Base-by-base conservation (phyloP, 2,888 invertebrate genomes). In the Therioaphis trifolii region DNA sequence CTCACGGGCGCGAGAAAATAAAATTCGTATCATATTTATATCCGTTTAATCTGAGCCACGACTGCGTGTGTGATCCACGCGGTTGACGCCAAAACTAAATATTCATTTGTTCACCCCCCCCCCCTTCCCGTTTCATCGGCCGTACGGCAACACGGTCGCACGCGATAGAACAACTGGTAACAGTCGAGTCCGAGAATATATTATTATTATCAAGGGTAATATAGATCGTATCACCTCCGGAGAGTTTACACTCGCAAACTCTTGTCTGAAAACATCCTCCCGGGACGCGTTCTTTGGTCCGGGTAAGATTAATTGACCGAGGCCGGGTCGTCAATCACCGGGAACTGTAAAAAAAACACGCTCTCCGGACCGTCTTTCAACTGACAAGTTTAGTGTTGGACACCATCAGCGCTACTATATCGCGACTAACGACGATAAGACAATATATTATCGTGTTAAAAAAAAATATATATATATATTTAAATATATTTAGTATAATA, bases 241-340 rank as follows among this genome's bases (percentile, higher is more conserved):
- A 35, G 35, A 35, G 35, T 35, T 35, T 27, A 71, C 1, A 18
- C 18, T 24, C 1, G 14, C 12, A 76, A 46, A 76, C 76, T 63
- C 27, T 18, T 46, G 61, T 76, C 43, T 18, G 21, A 61, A 76
- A 35, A 61, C 46, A 63, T 46, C 27, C 76, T 46, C 35, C 18
- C 12, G 15, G 66, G 49, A 49, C 35, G 11, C 27, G n/a, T n/a
- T 15, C 29, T 66, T 2, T n/a, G 4, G 49, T 21, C 77, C 35
- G 14, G n/a, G 52, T 29, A 76, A 76, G 76, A 76, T 76, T 29
- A 76, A 76, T 76, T 46, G 76, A 63, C 76, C 66, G 4, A 49
- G 63, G 29, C 27, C 29, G 12, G 49, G 29, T 77, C 77, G 35
- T 77, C 49, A 49, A 77, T 66, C 77, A 66, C 66, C 18, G 24